Evolutionary conservation across 2,797 vertebrate genomes (phyloP).

Genomic region (Parauchenoglanis ngamensis): DNA sequence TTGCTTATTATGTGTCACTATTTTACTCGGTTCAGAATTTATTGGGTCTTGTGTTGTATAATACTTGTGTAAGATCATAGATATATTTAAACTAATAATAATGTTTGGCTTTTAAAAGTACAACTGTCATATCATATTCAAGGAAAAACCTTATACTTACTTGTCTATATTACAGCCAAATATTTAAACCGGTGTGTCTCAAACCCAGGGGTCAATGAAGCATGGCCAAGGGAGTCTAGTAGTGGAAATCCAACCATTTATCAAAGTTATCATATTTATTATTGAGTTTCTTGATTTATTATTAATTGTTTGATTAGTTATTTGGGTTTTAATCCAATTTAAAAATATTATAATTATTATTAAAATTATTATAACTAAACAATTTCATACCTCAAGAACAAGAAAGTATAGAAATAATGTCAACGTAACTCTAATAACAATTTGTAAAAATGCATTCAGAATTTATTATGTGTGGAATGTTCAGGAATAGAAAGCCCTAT

Average conservation of each 20-base stretch:
- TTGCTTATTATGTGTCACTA: conserved; percentile 28
- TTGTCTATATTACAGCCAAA: background rate
- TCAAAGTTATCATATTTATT: background rate
- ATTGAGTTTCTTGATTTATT: background rate
- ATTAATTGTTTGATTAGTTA: background rate
- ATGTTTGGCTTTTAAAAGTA: background rate
- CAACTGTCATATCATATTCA: background rate
- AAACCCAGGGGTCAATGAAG: background rate
- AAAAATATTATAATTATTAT: too few relatives aligned
- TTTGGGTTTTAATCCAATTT: background rate
- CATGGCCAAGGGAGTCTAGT: background rate
- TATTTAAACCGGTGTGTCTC: background rate
- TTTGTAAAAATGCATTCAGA: too few relatives aligned
- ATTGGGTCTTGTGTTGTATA: background rate
- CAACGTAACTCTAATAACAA: too few relatives aligned
- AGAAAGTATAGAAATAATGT: background rate
- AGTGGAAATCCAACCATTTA: background rate
- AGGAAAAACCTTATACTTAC: background rate
- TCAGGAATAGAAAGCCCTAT: background rate
- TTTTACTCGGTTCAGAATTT: conserved; percentile 9
- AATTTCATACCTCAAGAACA: background rate
- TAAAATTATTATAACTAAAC: background rate
- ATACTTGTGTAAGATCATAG: background rate
- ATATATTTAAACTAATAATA: background rate
- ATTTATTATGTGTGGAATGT: background rate